These are phyloP conservation scores for Sula dactylatra DNA, from an alignment of 2,113 vertebrate species.

Conservation along the genomic window DNA sequence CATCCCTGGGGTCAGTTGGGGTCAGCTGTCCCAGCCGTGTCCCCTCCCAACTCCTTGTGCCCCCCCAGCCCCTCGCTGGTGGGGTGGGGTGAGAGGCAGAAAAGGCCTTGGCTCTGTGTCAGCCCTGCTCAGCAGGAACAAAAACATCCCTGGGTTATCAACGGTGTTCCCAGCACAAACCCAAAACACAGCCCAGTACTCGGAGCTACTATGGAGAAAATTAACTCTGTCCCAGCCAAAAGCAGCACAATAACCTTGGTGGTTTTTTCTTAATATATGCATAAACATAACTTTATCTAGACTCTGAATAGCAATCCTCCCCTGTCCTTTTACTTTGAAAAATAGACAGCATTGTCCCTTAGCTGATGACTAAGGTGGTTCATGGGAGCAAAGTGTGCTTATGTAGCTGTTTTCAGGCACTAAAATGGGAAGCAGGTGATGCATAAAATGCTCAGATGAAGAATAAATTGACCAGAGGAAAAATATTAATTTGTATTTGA, in stretches of 20 bases:
- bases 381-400: background rate
- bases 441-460: background rate
- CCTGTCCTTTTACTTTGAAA: background rate
- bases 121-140: too few species aligned
- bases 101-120: too few species aligned
- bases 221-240: too few species aligned
- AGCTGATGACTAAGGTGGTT: background rate
- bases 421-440: background rate
- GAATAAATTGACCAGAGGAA: background rate
- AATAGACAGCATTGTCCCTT: rapidly evolving
- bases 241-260: background rate
- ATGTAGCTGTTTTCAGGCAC: background rate
- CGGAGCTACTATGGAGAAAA: too few species aligned
- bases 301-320: background rate
- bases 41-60: too few species aligned
- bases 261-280: background rate
- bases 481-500: background rate
- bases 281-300: background rate
- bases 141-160: too few species aligned
- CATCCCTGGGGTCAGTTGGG: too few species aligned
- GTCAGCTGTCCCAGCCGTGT: too few species aligned
- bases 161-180: too few species aligned
- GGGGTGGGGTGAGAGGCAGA: too few species aligned
- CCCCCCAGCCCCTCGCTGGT: too few species aligned
- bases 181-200: too few species aligned